Evolutionary conservation across 2,888 invertebrate genomes (phyloP).

Genomic region (Thereva unica): DNA sequence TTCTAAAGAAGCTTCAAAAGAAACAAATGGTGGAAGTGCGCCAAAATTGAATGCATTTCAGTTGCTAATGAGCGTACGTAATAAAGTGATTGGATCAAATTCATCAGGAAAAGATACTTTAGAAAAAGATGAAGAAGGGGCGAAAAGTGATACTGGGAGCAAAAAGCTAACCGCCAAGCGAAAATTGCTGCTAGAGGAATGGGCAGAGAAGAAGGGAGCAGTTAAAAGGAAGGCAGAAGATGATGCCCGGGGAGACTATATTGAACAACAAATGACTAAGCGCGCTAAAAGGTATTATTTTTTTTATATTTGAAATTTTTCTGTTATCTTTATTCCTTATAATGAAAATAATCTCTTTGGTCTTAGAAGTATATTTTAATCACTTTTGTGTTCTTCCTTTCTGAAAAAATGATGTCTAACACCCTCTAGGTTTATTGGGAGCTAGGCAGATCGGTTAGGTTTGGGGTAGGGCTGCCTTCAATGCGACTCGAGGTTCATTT

Average conservation of each 20-base stretch:
- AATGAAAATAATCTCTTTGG: too few relatives aligned
- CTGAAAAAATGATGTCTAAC: background rate
- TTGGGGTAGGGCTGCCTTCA: too few relatives aligned
- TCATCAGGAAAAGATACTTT: slow-evolving; percentile 64
- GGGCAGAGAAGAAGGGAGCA: slow-evolving; percentile 70
- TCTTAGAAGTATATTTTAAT: too few relatives aligned
- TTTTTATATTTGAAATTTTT: background rate
- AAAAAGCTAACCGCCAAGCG: slow-evolving; percentile 57
- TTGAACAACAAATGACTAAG: slow-evolving; percentile 65
- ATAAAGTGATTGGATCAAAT: slow-evolving; percentile 67
- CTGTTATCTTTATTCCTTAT: too few relatives aligned
- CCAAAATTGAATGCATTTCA: slow-evolving; percentile 64
- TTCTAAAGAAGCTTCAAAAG: background rate
- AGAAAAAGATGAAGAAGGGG: slow-evolving; percentile 46
- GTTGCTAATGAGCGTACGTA: slow-evolving; percentile 69
- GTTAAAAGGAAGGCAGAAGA: slow-evolving; percentile 63
- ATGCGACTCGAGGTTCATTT: too few relatives aligned
- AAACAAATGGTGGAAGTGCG: slow-evolving; percentile 29
- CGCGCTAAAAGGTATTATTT: slow-evolving; percentile 60
- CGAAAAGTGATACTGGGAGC: slow-evolving; percentile 18
- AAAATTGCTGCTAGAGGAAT: slow-evolving; percentile 62
- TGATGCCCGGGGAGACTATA: slow-evolving; percentile 62
- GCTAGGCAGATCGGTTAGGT: too few relatives aligned
- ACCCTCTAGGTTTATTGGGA: too few relatives aligned
- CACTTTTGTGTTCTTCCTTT: too few relatives aligned